phyloP scores from a whole-genome alignment of 2,797 vertebrate genomes.

The Typhlichthys eigenmanni region DNA sequence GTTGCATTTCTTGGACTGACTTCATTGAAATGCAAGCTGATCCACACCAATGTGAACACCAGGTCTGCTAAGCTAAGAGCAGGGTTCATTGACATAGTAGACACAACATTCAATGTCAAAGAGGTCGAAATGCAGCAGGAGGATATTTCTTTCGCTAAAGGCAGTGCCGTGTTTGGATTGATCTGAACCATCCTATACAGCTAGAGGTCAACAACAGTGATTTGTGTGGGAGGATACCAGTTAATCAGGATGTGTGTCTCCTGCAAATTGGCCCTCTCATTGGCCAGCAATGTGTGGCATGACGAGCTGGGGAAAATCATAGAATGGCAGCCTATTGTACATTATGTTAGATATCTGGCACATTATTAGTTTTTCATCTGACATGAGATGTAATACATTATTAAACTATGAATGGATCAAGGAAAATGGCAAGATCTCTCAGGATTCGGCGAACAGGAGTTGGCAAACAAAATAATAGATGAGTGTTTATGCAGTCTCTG shows the following conservation, averaged over 20 bases:
- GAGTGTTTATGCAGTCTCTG: constrained; percentile 43
- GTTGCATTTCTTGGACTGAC: not conserved
- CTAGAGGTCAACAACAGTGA: constrained; percentile 49
- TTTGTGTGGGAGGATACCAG: constrained; percentile 44
- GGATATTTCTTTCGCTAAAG: constrained; percentile 7
- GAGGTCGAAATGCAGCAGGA: not conserved
- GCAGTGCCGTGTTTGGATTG: constrained; percentile 31
- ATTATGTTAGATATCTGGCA: constrained; percentile 62
- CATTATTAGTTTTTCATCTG: constrained; percentile 74
- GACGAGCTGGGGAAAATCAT: constrained; percentile 53
- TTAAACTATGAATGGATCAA: constrained; percentile 67
- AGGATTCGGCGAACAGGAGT: constrained; percentile 35
- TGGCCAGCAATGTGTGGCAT: constrained; percentile 52
- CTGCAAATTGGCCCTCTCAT: constrained; percentile 48
- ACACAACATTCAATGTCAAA: constrained; percentile 5
- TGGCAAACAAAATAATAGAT: constrained; percentile 46
- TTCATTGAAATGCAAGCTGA: constrained; percentile 1
- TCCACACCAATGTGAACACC: not conserved
- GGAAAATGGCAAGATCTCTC: constrained; percentile 45
- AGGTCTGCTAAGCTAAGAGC: not conserved
- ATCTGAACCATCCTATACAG: constrained; percentile 38
- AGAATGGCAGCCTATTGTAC: constrained; percentile 59
- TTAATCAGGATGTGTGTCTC: constrained; percentile 43
- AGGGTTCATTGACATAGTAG: not conserved
- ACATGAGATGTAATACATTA: constrained; percentile 70